A percentile compares a stretch with the other conserved stretches of the same genome.
phyloP scores from a whole-genome alignment of 2,797 vertebrate genomes.

The Stomatorhinus walkeri region DNA sequence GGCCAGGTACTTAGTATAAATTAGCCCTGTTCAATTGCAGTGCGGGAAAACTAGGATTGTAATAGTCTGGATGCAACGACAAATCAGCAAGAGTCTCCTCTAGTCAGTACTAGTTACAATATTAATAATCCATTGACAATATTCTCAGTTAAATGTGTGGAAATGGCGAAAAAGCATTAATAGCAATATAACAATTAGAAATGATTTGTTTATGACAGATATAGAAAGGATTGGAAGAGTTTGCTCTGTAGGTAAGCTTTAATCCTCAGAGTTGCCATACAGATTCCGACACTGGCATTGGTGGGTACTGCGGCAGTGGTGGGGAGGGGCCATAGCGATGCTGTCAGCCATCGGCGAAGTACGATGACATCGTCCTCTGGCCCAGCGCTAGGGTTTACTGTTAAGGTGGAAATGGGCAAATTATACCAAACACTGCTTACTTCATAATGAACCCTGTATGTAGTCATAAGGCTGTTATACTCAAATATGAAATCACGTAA shows the following conservation, averaged over 20 bases:
- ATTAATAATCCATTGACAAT: neutral
- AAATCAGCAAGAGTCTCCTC: neutral
- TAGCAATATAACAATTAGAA: neutral
- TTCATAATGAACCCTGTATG: neutral
- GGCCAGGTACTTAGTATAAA: neutral
- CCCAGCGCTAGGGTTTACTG: neutral
- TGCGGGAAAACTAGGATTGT: neutral
- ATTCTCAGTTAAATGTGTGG: neutral
- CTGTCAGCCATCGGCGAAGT: neutral
- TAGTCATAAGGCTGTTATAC: neutral
- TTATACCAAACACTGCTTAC: neutral
- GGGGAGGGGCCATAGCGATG: neutral
- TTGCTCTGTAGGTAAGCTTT: neutral
- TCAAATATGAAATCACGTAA: neutral
- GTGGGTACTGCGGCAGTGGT: neutral
- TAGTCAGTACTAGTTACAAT: neutral
- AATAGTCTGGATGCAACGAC: neutral
- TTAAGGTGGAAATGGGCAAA: neutral
- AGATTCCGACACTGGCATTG: neutral
- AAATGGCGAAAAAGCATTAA: neutral
- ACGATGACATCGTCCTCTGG: neutral
- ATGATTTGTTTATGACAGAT: neutral
- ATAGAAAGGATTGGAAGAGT: neutral
- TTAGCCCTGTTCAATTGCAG: neutral
- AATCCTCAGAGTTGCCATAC: neutral